Percentiles rank a stretch among this genome's conserved stretches.
Conservation (phyloP, 2,797 vertebrate species). For the Mycteria americana region DNA sequence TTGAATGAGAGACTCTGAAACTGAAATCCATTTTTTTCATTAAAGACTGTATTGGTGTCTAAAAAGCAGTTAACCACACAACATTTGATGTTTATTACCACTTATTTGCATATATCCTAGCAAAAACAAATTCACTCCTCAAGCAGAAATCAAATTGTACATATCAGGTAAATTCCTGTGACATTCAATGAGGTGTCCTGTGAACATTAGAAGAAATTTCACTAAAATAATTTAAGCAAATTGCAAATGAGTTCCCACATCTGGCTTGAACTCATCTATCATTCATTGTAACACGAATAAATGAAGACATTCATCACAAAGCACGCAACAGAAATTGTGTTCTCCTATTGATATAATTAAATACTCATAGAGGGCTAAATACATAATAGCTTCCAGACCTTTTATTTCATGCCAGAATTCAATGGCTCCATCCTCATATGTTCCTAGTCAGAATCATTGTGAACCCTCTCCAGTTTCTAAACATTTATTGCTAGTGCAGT, state of each 20-base stretch:
- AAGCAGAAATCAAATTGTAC: slow-evolving; percentile 6
- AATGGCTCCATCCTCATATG: slow-evolving; percentile 78
- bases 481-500: slow-evolving; percentile 82
- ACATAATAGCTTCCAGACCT: slow-evolving; percentile 78
- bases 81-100: background rate
- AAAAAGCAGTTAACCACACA: slow-evolving; percentile 14
- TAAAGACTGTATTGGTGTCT: background rate
- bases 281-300: slow-evolving; percentile 75
- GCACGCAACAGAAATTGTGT: slow-evolving; percentile 80
- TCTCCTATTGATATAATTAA: slow-evolving; percentile 82
- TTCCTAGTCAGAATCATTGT: slow-evolving; percentile 80
- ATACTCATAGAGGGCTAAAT: slow-evolving; percentile 79
- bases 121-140: slow-evolving; percentile 20
- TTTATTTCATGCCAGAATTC: slow-evolving; percentile 80
- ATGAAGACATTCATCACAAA: slow-evolving; percentile 81
- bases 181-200: slow-evolving; percentile 27
- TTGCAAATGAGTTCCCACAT: slow-evolving; percentile 71
- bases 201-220: slow-evolving; percentile 63
- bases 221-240: slow-evolving; percentile 68
- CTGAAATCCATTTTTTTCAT: slow-evolving; percentile 21
- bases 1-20: background rate
- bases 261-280: slow-evolving; percentile 77
- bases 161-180: background rate
- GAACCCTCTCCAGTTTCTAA: slow-evolving; percentile 82
- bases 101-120: background rate